Base-by-base conservation (phyloP, 2,113 vertebrate species). In the Stomatorhinus ivindoensis region DNA sequence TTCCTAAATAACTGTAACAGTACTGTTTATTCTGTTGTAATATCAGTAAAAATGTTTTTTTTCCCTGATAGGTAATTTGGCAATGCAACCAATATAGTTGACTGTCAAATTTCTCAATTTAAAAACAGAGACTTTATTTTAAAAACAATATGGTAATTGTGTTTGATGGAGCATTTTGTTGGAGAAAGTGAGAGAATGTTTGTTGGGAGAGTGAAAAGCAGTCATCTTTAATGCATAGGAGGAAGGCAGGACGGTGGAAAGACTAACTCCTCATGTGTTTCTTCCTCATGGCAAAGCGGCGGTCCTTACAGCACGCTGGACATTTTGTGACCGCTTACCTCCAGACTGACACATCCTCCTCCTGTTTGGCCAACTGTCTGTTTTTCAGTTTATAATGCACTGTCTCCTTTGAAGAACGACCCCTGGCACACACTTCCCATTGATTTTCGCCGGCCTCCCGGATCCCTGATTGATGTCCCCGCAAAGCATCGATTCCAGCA, bases 401-500 rank as follows among this genome's bases (percentile, higher is more conserved):
- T 84, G 91, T 90, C 90, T 92, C 91, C 90, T 91, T 87, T 91
- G 93, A 93, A 91, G 93, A 92, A 89, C 91, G 82, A 91, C 91
- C 90, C 17, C 17, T 87, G 89, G 93, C 91, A 91, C 90, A 91
- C 91, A 86, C 84, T 92, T 91, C 91, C 91, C 93, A 95, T 95
- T 94, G 95, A 95, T 95, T 93, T 91, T 89, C 90, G 90, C 90
- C 89, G 87, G 91, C 88, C 92, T 80, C 82, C 92, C 80, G 83
- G 92, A 89, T 91, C 58, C 55, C 50, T 93, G 94, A 95, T 95
- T 94, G 93, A 95, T 95, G 92, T 92, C 90, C 91, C 84, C 89
- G 80, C 91, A 61, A 90, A 89, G 24, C 90, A 92, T 93, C 86
- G 92, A 91, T 89, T 89, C 89, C 58, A 6, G 24, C 65, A 90